Percentiles rank a stretch among this genome's conserved stretches.
phyloP scores from a whole-genome alignment of 1,140 invertebrate species.

The Hyposmocoma kahamanoa region DNA sequence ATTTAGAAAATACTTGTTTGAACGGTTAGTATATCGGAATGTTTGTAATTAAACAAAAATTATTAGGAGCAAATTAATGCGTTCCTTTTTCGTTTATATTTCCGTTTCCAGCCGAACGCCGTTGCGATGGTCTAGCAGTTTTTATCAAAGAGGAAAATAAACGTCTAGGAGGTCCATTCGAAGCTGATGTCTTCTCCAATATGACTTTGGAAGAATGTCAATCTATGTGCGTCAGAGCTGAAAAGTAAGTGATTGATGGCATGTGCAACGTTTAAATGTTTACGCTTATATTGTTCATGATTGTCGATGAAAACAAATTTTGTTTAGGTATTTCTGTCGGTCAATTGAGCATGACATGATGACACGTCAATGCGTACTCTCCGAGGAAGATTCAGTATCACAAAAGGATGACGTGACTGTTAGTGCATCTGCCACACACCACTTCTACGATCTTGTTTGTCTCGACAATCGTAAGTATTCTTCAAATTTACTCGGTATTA shows the following conservation, averaged over 20 bases:
- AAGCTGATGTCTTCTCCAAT: conserved; percentile 89
- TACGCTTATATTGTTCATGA: not conserved
- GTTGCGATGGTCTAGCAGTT: conserved; percentile 88
- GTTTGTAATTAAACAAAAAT: not conserved
- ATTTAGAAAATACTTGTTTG: conserved; percentile 92
- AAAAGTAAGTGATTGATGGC: conserved; percentile 76
- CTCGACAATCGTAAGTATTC: conserved; percentile 87
- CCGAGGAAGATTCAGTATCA: conserved; percentile 91
- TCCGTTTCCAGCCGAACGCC: conserved; percentile 79
- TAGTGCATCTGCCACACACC: conserved; percentile 85
- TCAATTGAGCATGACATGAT: conserved; percentile 93
- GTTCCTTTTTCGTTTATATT: not conserved
- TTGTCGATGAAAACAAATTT: conserved; percentile 4
- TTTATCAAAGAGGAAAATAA: conserved; percentile 93
- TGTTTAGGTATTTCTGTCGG: conserved; percentile 85
- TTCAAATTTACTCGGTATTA: not conserved
- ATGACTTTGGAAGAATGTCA: conserved; percentile 90
- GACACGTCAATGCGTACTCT: conserved; percentile 87
- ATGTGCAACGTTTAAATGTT: not conserved
- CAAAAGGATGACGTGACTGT: conserved; percentile 88
- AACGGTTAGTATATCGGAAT: conserved; percentile 77
- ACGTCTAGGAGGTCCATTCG: conserved; percentile 88
- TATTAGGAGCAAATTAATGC: not conserved
- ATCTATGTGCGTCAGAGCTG: conserved; percentile 83
- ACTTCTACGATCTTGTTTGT: conserved; percentile 90